Evolutionary conservation across 2,888 invertebrate species (phyloP).

Genomic region (Aquatica leii): DNA sequence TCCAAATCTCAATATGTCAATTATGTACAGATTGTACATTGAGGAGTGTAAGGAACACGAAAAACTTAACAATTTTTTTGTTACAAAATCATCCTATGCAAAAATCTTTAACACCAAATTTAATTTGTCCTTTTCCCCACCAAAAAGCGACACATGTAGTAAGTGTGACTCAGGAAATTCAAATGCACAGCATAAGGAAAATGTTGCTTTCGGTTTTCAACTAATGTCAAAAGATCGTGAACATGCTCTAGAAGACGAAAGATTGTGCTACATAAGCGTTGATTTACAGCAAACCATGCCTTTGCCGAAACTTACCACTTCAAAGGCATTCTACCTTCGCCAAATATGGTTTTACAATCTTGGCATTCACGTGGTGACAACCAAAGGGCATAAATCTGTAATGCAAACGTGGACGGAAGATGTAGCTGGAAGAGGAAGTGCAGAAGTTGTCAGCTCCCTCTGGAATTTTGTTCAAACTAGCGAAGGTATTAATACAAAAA

Average conservation of each 20-base stretch:
- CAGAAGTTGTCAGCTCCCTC: conserved; percentile 41
- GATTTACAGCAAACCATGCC: conserved; percentile 44
- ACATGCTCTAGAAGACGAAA: conserved; percentile 7
- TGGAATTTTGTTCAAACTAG: conserved; percentile 35
- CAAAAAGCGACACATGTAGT: conserved; percentile 21
- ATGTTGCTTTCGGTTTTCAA: conserved; percentile 10
- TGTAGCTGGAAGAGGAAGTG: conserved; percentile 40
- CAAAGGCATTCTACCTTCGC: conserved; percentile 40
- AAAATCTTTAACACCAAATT: conserved; percentile 19
- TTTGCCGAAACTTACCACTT: conserved; percentile 38
- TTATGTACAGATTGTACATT: conserved; percentile 18
- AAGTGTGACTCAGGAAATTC: conserved; percentile 11
- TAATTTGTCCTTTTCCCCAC: conserved; percentile 17
- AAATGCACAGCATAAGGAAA: conserved; percentile 8
- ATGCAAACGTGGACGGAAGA: conserved; percentile 47
- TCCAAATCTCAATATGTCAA: conserved; percentile 15
- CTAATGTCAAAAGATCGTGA: conserved; percentile 7
- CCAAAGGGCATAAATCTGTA: conserved; percentile 16
- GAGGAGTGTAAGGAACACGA: conserved; percentile 9
- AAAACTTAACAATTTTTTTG: not conserved
- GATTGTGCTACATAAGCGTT: conserved; percentile 34
- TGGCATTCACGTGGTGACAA: conserved; percentile 24
- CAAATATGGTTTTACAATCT: conserved; percentile 44
- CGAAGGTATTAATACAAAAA: conserved; percentile 29
- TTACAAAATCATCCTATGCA: conserved; percentile 12